phyloP scores from a whole-genome alignment of 2,797 vertebrate species.

The Lophotriccus pileatus region DNA sequence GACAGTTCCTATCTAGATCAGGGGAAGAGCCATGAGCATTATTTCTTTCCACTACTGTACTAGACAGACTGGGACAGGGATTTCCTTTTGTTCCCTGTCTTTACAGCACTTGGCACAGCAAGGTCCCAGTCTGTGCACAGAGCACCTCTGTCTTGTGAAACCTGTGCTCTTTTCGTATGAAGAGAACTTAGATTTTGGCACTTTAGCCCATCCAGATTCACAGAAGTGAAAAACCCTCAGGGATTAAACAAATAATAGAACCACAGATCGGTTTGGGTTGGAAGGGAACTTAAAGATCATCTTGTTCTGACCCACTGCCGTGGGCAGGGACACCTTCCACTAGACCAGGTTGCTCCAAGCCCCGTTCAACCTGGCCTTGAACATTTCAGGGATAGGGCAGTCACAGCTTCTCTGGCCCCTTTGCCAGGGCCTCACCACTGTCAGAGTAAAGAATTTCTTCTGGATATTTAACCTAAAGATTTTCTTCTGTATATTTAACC shows the following conservation, averaged over 20 bases:
- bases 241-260: neutral
- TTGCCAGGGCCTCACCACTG: rapidly evolving
- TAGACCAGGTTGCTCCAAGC: rapidly evolving
- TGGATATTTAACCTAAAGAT: no score
- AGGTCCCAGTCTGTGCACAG: neutral
- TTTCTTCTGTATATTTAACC: neutral
- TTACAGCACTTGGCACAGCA: no score
- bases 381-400: neutral
- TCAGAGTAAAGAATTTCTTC: neutral
- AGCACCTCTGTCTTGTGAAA: neutral
- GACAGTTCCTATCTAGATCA: neutral
- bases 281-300: no score
- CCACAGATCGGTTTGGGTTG: neutral
- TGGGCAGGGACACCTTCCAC: neutral
- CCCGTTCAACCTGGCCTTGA: rapidly evolving
- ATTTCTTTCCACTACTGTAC: neutral
- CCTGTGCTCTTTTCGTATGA: neutral
- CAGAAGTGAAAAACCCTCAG: neutral
- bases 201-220: neutral
- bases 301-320: rapidly evolving
- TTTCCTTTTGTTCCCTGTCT: neutral
- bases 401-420: neutral
- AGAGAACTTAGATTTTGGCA: neutral
- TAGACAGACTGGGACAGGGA: neutral
- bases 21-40: neutral